Percentiles rank a stretch among this genome's conserved stretches.
Conservation (phyloP, 2,113 vertebrate species). For the Otis tarda region DNA sequence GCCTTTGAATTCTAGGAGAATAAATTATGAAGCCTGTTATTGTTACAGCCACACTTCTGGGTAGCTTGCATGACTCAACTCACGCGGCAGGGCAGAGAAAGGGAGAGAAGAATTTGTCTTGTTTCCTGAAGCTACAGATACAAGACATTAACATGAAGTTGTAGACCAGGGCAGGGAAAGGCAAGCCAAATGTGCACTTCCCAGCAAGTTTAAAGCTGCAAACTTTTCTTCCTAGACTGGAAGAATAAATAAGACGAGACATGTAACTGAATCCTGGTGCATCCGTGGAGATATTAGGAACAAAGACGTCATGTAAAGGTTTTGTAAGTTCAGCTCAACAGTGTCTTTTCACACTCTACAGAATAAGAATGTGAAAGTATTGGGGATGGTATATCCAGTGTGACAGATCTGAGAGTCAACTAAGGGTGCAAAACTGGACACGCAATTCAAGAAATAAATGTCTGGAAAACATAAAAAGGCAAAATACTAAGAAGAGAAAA, state of each 20-base stretch:
- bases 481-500: background rate
- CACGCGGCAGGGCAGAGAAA: background rate
- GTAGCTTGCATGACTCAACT: background rate
- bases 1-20: background rate
- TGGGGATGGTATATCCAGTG: background rate
- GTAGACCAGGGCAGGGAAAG: background rate
- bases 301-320: background rate
- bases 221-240: background rate
- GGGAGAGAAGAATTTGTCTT: background rate
- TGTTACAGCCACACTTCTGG: background rate
- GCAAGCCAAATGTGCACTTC: background rate
- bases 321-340: background rate
- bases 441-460: background rate
- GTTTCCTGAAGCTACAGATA: constrained; percentile 14
- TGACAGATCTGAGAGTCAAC: background rate
- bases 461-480: background rate
- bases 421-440: background rate
- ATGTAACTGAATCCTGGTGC: background rate
- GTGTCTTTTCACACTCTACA: background rate
- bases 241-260: background rate
- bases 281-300: background rate
- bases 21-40: background rate
- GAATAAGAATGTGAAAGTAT: background rate
- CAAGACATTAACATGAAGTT: background rate
- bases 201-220: background rate